These are phyloP conservation scores for Oreonectes daqikongensis DNA, from an alignment of 2,797 vertebrate genomes.

Conservation along the genomic window DNA sequence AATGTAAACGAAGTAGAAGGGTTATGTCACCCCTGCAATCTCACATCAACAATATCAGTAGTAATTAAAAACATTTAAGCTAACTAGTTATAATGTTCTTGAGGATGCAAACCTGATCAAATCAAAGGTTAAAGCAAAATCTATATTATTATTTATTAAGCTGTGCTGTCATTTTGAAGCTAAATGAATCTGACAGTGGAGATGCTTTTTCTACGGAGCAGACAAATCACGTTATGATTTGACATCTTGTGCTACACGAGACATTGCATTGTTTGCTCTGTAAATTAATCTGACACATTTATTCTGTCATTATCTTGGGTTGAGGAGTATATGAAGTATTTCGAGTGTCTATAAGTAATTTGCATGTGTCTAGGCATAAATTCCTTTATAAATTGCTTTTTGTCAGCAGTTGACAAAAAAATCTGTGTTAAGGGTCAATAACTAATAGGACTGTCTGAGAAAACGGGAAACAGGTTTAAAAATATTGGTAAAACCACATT, in stretches of 20 bases:
- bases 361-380: not conserved
- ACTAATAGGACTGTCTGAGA: not conserved
- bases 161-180: conserved; percentile 11
- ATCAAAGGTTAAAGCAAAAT: not conserved
- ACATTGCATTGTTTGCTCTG: conserved; percentile 1
- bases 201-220: not conserved
- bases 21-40: conserved; percentile 68
- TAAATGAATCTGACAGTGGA: conserved; percentile 12
- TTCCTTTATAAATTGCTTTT: not conserved
- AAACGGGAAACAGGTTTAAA: not conserved
- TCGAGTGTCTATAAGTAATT: not conserved
- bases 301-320: not conserved
- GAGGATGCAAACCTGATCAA: conserved; percentile 54
- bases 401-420: not conserved
- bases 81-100: conserved; percentile 62
- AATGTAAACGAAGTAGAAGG: conserved; percentile 77
- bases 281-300: not conserved
- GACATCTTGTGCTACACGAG: not conserved
- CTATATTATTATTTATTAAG: conserved; percentile 1
- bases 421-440: not conserved
- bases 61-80: conserved; percentile 74
- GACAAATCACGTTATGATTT: conserved; percentile 5
- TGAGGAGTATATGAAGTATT: not conserved
- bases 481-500: no score
- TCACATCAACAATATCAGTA: conserved; percentile 72